These are phyloP conservation scores for Toxostoma redivivum DNA, from an alignment of 2,113 vertebrate genomes.

Conservation along the genomic window DNA sequence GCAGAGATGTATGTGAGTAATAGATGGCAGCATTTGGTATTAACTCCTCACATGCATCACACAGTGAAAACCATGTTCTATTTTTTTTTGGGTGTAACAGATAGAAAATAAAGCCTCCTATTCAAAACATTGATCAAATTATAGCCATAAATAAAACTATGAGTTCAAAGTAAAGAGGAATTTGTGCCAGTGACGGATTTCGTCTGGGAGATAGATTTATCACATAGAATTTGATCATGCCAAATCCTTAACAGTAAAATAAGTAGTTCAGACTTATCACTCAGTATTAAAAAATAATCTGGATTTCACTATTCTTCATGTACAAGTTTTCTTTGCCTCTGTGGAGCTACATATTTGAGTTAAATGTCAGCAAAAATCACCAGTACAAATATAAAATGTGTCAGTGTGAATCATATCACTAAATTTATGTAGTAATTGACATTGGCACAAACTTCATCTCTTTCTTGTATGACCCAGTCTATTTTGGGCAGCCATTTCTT, in stretches of 20 bases:
- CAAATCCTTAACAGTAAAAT: constrained; percentile 35
- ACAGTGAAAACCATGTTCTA: neutral
- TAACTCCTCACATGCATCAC: neutral
- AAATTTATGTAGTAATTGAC: constrained; percentile 49
- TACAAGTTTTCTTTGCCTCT: constrained; percentile 20
- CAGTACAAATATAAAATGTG: constrained; percentile 44
- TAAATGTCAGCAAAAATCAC: constrained; percentile 47
- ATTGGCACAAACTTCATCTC: constrained; percentile 13
- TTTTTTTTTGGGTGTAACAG: neutral
- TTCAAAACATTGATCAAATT: constrained; percentile 29
- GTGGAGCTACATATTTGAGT: neutral
- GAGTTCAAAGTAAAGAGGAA: constrained; percentile 15
- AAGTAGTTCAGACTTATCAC: constrained; percentile 35
- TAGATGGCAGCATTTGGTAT: neutral
- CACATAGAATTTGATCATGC: neutral
- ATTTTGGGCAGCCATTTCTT: constrained; percentile 15
- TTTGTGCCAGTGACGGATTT: neutral
- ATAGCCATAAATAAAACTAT: constrained; percentile 14
- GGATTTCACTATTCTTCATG: constrained; percentile 17
- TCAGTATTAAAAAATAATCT: constrained; percentile 42
- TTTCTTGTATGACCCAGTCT: neutral
- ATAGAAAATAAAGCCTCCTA: neutral
- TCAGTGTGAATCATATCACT: constrained; percentile 37
- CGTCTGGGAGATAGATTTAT: constrained; percentile 9
- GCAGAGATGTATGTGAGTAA: neutral